Evolutionary conservation across 2,888 invertebrate genomes (phyloP).

Genomic region (Pristionchus exspectatus): DNA sequence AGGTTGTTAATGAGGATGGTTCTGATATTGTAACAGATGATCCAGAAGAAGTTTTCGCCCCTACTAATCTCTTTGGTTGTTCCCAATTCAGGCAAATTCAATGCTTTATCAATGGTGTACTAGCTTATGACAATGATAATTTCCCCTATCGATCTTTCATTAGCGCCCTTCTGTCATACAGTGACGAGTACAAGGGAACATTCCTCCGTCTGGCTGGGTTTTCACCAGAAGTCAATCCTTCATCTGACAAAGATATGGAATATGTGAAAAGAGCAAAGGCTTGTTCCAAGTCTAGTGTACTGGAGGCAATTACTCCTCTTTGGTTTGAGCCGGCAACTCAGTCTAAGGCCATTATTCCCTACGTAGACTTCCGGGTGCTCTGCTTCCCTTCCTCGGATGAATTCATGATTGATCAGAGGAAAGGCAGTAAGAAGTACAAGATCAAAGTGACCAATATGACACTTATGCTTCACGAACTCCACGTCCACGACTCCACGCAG

Average conservation of each 20-base stretch:
- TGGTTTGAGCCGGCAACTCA: constrained; percentile 23
- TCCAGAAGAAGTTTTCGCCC: background rate
- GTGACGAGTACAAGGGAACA: background rate
- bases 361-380: background rate
- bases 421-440: background rate
- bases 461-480: constrained; percentile 4
- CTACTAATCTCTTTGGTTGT: constrained; percentile 26
- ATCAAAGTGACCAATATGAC: background rate
- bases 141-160: background rate
- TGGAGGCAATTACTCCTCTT: background rate
- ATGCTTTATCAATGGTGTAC: background rate
- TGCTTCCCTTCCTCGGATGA: constrained; percentile 25
- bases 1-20: constrained; percentile 1
- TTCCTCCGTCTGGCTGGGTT: constrained; percentile 4
- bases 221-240: background rate
- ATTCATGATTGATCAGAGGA: constrained; percentile 16
- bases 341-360: background rate
- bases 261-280: background rate
- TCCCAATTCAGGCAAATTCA: too few species aligned
- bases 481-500: background rate
- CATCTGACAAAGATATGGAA: background rate
- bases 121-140: constrained; percentile 29
- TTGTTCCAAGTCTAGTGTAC: background rate
- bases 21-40: background rate
- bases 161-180: constrained; percentile 10